These are phyloP conservation scores for Tiliacea citrago DNA, from an alignment of 2,888 invertebrate species.

Conservation along the genomic window DNA sequence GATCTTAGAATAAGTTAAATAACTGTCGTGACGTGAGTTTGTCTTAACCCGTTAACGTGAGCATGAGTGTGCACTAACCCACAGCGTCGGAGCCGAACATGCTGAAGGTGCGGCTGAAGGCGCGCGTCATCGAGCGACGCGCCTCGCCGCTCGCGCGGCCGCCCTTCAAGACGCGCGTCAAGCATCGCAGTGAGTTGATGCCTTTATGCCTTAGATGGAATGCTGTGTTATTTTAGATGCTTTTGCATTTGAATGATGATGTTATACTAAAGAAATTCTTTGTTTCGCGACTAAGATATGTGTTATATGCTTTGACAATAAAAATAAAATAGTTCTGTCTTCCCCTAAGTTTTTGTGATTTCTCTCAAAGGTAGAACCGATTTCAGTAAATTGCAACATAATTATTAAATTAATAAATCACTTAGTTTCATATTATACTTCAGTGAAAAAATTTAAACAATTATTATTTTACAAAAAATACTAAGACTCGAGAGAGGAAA, in stretches of 20 bases:
- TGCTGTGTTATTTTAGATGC: constrained; percentile 13
- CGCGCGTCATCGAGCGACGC: constrained; percentile 98
- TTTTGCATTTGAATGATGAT: constrained; percentile 35
- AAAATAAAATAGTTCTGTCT: background rate
- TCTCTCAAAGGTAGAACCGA: background rate
- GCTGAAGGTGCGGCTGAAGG: constrained; percentile 97
- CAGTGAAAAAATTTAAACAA: background rate
- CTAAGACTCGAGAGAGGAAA: constrained; percentile 23
- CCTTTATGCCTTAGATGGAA: background rate
- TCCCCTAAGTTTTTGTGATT: background rate
- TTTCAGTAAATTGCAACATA: too few species aligned
- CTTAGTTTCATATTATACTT: too few species aligned
- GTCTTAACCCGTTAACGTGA: constrained; percentile 42
- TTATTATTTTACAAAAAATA: constrained; percentile 14
- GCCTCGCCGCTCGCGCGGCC: constrained; percentile 97
- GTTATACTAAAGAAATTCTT: background rate
- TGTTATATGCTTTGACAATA: background rate
- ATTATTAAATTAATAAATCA: background rate
- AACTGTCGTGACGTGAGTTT: constrained; percentile 37
- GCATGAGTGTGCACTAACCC: constrained; percentile 85
- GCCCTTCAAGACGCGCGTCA: constrained; percentile 94
- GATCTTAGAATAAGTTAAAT: background rate
- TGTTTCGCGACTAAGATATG: background rate
- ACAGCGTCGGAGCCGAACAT: constrained; percentile 99
- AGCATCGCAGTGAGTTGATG: constrained; percentile 88